Evolutionary conservation across 1,140 invertebrate species (phyloP), one percentile per base, ranked within the genome.

Genomic region (Plodia interpunctella): DNA sequence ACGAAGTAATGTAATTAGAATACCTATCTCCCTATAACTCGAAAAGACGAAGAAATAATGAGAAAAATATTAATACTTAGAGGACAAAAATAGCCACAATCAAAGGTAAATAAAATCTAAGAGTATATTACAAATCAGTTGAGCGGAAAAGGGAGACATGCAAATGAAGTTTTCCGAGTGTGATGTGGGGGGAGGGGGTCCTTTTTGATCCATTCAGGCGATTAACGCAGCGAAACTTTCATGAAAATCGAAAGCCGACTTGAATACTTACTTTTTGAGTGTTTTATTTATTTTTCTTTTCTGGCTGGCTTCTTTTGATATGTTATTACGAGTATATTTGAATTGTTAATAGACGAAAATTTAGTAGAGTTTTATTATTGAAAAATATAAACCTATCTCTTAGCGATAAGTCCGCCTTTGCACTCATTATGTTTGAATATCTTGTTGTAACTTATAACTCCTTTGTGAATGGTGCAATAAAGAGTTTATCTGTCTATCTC

Each of bases 101-200:
- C 38, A 0, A 44, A 44, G 13, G 15, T 15, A 15, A 44, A 44
- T 44, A 17, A 44, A 35, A 44, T 44, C 13, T 44, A 44, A 44
- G 38, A 44, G 38, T 44, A 44, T 44, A 44, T 44, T 44, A 44
- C 38, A 44, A 44, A 44, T 44, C 38, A 44, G 38, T 44, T 44
- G 38, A 44, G 38, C 38, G 10, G 38, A 44, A 44, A 15, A 44
- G 38, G 38, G 38, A 15, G n/a, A 17, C 13, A 44, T 44, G 38
- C 38, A 44, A 44, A 44, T 44, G 38, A 44, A 15, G n/a, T 10
- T 17, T 15, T 44, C n/a, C 38, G 38, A 44, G 38, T 44, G 38
- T 44, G 38, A 32, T 1, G 30, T 3, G 30, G 30, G 4, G 30
- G 30, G 30, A 9, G 30, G 30, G 8, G 38, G 8, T 17, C 38